Evolutionary conservation across 2,113 vertebrate genomes (phyloP).

Genomic region (Zosterops hypoxanthus): DNA sequence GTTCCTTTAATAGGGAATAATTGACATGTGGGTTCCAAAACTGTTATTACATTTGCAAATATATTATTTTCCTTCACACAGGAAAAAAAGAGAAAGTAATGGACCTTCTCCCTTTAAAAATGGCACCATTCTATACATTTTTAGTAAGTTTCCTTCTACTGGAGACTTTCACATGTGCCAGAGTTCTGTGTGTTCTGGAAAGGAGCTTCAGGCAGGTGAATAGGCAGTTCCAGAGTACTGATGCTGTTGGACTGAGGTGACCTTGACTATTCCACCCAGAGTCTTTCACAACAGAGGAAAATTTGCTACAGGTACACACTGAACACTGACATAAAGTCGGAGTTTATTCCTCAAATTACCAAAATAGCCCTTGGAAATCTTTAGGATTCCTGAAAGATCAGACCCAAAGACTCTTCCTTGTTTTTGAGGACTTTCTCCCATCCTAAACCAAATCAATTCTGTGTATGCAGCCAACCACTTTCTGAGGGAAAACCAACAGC

Average conservation of each 20-base stretch:
- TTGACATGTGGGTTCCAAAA: background rate
- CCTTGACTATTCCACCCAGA: background rate
- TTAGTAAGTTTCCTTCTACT: background rate
- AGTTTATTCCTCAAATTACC: background rate
- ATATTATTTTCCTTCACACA: background rate
- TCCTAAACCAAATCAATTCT: background rate
- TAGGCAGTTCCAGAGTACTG: background rate
- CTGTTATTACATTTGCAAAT: background rate
- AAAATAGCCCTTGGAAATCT: background rate
- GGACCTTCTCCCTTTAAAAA: background rate
- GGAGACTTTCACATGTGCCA: background rate
- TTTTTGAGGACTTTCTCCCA: background rate
- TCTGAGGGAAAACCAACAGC: background rate
- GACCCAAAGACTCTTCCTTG: background rate
- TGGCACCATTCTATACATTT: background rate
- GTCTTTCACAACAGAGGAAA: background rate
- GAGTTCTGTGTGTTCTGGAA: background rate
- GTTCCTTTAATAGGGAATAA: background rate
- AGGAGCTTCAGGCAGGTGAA: background rate
- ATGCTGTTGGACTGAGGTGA: background rate
- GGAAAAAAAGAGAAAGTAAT: background rate
- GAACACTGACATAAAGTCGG: background rate
- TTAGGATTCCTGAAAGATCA: background rate
- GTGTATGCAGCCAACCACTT: background rate
- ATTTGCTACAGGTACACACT: background rate